Conservation (phyloP, 2,113 vertebrate genomes). For the Seriola dumerili region DNA sequence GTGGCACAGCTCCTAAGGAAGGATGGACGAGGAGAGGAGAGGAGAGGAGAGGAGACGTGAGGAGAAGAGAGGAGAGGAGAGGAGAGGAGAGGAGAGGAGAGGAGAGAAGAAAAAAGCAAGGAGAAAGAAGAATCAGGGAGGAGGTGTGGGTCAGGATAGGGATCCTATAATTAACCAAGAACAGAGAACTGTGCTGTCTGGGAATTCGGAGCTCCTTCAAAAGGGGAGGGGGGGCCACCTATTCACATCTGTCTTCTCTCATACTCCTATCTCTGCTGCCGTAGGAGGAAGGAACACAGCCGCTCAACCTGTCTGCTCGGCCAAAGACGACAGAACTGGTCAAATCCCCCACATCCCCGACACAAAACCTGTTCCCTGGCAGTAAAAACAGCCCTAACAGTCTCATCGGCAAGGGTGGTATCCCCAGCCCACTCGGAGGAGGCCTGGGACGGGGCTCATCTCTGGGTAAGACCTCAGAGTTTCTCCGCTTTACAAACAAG, state of each 20-base stretch:
- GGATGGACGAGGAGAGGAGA: constrained; percentile 88
- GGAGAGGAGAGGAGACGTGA: constrained; percentile 87
- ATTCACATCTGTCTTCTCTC: constrained; percentile 86
- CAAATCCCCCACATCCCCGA: constrained; percentile 95
- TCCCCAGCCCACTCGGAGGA: constrained; percentile 91
- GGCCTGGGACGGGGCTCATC: constrained; percentile 93
- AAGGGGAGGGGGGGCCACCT: constrained; percentile 69
- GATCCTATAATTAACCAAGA: constrained; percentile 74
- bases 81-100: constrained; percentile 84
- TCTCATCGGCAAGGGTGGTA: constrained; percentile 90
- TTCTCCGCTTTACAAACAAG: constrained; percentile 26
- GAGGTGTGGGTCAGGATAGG: constrained; percentile 69
- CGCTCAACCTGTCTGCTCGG: constrained; percentile 96
- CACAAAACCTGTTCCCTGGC: constrained; percentile 92
- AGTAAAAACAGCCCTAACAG: constrained; percentile 95
- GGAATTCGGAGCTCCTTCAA: constrained; percentile 62
- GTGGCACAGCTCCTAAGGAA: constrained; percentile 88
- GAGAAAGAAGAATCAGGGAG: constrained; percentile 47
- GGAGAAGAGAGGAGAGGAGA: constrained; percentile 83
- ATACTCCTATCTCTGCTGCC: constrained; percentile 70
- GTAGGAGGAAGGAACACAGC: constrained; percentile 98
- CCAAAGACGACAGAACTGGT: constrained; percentile 95
- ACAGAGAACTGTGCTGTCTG: constrained; percentile 66
- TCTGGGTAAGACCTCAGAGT: constrained; percentile 88
- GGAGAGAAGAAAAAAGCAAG: constrained; percentile 5